phyloP scores from a whole-genome alignment of 2,888 invertebrate species.

The Drosophila antonietae region DNA sequence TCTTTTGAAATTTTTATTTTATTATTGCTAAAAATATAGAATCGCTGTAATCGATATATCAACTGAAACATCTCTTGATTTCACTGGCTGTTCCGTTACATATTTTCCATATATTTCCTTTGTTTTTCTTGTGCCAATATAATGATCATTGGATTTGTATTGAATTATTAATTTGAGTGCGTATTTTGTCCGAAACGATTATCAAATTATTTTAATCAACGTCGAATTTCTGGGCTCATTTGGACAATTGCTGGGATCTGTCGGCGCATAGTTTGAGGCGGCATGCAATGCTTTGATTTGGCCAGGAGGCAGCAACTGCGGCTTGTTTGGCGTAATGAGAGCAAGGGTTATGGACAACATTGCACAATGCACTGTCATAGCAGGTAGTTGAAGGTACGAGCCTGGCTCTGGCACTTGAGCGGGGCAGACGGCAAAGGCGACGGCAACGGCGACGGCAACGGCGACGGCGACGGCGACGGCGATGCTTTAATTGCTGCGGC shows the following conservation, averaged over 20 bases:
- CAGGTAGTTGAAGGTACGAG: conserved; percentile 6
- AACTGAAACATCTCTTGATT: too few relatives aligned
- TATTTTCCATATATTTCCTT: too few relatives aligned
- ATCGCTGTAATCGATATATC: too few relatives aligned
- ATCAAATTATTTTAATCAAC: conserved; percentile 21
- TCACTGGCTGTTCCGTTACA: too few relatives aligned
- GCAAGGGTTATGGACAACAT: conserved; percentile 28
- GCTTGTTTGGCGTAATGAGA: conserved; percentile 52
- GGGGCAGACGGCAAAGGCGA: not conserved
- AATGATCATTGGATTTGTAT: not conserved
- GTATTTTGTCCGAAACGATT: not conserved
- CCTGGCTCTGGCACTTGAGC: not conserved
- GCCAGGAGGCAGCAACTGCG: conserved; percentile 2
- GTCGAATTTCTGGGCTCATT: conserved; percentile 26
- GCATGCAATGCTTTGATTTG: conserved; percentile 65
- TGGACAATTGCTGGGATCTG: conserved; percentile 30
- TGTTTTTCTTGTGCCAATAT: too few relatives aligned
- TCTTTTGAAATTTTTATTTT: too few relatives aligned
- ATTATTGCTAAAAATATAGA: too few relatives aligned
- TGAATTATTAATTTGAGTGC: not conserved
- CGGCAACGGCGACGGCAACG: not conserved
- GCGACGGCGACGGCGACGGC: not conserved
- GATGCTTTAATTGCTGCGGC: conserved; percentile 53
- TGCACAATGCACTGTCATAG: conserved; percentile 13
- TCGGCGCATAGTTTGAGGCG: conserved; percentile 38